Conservation (phyloP, 23 tunicate species). For the Phallusia fumigata region DNA sequence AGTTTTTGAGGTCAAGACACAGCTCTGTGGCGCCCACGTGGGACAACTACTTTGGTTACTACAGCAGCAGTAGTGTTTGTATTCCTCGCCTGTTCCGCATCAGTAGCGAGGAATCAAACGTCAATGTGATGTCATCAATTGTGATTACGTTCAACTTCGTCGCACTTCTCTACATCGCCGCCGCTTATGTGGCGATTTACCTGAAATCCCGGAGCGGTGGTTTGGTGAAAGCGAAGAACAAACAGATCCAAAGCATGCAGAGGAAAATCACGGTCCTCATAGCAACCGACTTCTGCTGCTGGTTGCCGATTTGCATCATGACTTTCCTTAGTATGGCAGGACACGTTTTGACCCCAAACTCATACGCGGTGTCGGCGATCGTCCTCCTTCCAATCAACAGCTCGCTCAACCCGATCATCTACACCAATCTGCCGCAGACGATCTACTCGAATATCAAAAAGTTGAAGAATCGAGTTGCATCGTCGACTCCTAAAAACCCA, state of each 20-base stretch:
- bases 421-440: background rate
- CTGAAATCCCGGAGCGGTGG: background rate
- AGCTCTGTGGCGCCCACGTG: slow-evolving; percentile 3
- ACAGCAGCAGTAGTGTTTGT: slow-evolving; percentile 47
- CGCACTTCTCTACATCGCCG: slow-evolving; percentile 27
- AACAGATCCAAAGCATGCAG: slow-evolving; percentile 11
- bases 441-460: background rate
- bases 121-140: slow-evolving; percentile 11
- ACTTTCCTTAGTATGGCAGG: background rate
- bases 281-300: slow-evolving; percentile 22
- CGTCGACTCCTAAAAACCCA: too few relatives aligned
- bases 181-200: slow-evolving; percentile 24
- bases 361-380: slow-evolving; percentile 23
- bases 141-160: slow-evolving; percentile 29
- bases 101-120: background rate
- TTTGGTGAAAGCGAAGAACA: background rate
- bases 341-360: background rate
- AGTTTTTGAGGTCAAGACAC: background rate
- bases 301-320: slow-evolving; percentile 21
- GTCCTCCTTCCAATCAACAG: slow-evolving; percentile 29
- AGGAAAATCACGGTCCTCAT: slow-evolving; percentile 6
- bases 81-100: slow-evolving; percentile 27
- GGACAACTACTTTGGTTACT: slow-evolving; percentile 37
- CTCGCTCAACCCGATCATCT: slow-evolving; percentile 21
- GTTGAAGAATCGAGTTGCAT: too few relatives aligned